Base-by-base conservation (phyloP, 2,113 vertebrate genomes). In the Meleagris gallopavo region DNA sequence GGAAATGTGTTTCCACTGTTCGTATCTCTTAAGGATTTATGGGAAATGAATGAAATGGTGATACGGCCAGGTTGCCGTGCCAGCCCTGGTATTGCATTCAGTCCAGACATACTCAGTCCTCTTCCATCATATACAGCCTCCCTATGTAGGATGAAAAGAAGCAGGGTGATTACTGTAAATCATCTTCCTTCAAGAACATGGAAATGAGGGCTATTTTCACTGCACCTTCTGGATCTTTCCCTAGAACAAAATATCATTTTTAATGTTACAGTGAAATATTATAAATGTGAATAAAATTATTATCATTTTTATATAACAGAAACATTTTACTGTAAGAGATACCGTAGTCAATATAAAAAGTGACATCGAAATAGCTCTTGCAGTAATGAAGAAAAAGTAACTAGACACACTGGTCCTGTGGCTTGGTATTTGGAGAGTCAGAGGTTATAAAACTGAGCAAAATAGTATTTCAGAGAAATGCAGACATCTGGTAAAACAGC, bases 381-480 rank as follows among this genome's bases (percentile, higher is more conserved):
- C 24, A 74, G 54, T 71, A 86, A 70, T 41, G 38, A 88, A 83
- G 82, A 85, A 84, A 76, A 6, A 54, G 13, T 73, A 88, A 41
- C 41, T 66, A 77, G 21, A 24, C 36, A 45, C 17, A 29, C 9
- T 73, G 43, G 9, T 40, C 83, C 73, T n/a, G 86, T 41, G 27
- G 25, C 27, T 54, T 69, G 18, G 27, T 76, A 62, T 89, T 90
- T 92, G 46, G 30, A 66, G 45, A 89, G 18, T 6, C 62, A 58
- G 19, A 89, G 52, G 29, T 84, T 88, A 72, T 48, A 86, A 81
- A 93, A 81, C 11, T 21, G 32, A 92, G n/a, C 32, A 84, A 88
- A 92, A 84, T 11, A 64, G 29, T 67, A 69, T 93, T 93, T 90
- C 65, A 92, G 77, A 83, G 50, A 94, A 90, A 86, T 78, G 6